A percentile compares a stretch with the other conserved stretches of the same genome.
Evolutionary conservation across 2,888 invertebrate species (phyloP).

Genomic region (Dicyrtomina minuta): DNA sequence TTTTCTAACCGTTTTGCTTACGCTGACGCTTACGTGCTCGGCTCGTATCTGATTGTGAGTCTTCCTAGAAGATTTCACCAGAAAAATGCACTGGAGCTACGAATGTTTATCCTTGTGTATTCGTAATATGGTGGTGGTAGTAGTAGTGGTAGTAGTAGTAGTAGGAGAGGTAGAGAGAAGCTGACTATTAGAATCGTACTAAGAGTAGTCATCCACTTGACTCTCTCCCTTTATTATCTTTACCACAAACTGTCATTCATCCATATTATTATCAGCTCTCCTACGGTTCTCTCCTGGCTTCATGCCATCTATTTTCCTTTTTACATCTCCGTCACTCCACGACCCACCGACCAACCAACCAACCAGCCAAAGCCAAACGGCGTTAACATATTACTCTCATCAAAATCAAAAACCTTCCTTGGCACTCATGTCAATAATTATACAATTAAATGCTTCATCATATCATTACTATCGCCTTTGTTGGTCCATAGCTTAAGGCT

Average conservation of each 20-base stretch:
- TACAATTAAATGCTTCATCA: neutral
- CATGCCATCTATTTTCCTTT: conserved; percentile 26
- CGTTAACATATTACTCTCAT: conserved; percentile 16
- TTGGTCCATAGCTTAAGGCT: neutral
- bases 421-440: too few relatives aligned
- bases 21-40: neutral
- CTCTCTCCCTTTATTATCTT: conserved; percentile 40
- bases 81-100: neutral
- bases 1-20: neutral
- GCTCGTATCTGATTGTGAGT: neutral
- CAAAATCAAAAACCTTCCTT: neutral
- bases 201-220: conserved; percentile 38
- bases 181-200: too few relatives aligned
- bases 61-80: neutral
- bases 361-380: too few relatives aligned
- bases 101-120: neutral
- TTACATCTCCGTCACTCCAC: neutral
- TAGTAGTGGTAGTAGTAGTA: too few relatives aligned
- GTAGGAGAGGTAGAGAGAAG: too few relatives aligned
- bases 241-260: conserved; percentile 37
- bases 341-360: too few relatives aligned
- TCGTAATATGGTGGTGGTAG: neutral
- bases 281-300: conserved; percentile 21
- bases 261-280: conserved; percentile 37
- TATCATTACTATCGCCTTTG: neutral